Base-by-base conservation (phyloP, 2,113 vertebrate genomes). In the Barnardius zonarius region DNA sequence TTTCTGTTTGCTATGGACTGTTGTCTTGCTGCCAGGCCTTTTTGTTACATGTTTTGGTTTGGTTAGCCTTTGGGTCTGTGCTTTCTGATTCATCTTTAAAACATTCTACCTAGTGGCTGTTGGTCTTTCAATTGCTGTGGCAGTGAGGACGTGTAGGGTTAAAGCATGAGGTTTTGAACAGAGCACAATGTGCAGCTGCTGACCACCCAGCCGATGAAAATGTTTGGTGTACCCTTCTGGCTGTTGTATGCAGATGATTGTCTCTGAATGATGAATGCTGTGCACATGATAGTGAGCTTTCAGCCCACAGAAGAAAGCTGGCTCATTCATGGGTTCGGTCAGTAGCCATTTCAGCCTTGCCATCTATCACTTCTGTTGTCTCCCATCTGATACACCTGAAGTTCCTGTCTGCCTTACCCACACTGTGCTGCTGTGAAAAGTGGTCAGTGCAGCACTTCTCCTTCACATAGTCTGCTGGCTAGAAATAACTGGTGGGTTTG, bases 401-500 rank as follows among this genome's bases (percentile, higher is more conserved):
- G 73, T 94, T 96, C 88, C 91, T 28, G n/a, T 90, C 82, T 80
- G 92, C 87, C 33, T 23, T 54, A 31, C 28, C 76, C 69, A 19
- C 41, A 13, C 28, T 4, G 0, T 23, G 41, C 62, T 0, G 0
- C 76, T 37, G 62, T 11, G 7, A 11, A 11, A 94, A 62, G 77
- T 27, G 44, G 77, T 69, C 95, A 44, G 31, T 37, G 70, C 8
- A 0, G 73, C 86, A 96, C 96, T 97, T 97, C 96, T 95, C 87
- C 72, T 96, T 96, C 73, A 23, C 57, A 12, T 93, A 62, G 86
- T 15, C 68, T 82, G 86, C 30, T 3, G 11, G 70, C 86, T 57
- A 89, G 77, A 97, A 97, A 95, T 96, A 95, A 59, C 85, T 70
- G 75, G n/a, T 74, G 88, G 79, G 79, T 83, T 94, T 54, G 44